These are phyloP conservation scores for Periophthalmus magnuspinnatus DNA, from an alignment of 2,797 vertebrate species.

Conservation along the genomic window DNA sequence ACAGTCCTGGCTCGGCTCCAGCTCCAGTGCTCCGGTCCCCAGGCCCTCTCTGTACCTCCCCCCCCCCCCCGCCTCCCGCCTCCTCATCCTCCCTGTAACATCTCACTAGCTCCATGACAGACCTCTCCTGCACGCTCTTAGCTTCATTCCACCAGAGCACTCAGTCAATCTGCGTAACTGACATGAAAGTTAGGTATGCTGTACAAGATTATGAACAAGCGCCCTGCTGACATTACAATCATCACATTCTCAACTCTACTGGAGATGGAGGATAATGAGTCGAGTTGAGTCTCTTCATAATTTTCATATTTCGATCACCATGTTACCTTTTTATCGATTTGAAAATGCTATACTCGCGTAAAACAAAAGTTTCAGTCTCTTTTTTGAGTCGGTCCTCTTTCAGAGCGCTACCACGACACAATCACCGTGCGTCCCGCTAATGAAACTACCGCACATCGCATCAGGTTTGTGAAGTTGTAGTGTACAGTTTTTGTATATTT, in stretches of 20 bases:
- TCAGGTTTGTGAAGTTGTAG: too few relatives aligned
- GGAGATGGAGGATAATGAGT: not conserved
- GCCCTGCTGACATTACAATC: slow-evolving; percentile 17
- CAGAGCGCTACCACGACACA: too few relatives aligned
- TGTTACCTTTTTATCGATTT: too few relatives aligned
- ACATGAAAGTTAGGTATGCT: slow-evolving; percentile 20
- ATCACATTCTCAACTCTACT: slow-evolving; percentile 14
- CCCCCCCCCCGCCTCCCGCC: too few relatives aligned
- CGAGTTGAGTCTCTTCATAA: not conserved
- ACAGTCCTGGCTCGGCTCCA: slow-evolving; percentile 48
- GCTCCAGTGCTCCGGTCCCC: slow-evolving; percentile 16
- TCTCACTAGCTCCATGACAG: slow-evolving; percentile 54
- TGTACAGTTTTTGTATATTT: too few relatives aligned
- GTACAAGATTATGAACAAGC: slow-evolving; percentile 16
- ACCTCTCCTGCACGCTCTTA: slow-evolving; percentile 21
- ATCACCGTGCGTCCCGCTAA: too few relatives aligned
- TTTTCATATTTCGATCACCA: not conserved
- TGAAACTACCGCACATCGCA: too few relatives aligned
- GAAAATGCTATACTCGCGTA: too few relatives aligned
- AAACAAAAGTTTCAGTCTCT: too few relatives aligned
- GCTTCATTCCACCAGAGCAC: slow-evolving; percentile 13
- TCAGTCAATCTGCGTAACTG: slow-evolving; percentile 21
- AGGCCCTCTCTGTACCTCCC: slow-evolving; percentile 40
- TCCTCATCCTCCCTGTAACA: slow-evolving; percentile 55
- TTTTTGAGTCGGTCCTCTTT: too few relatives aligned